Evolutionary conservation across 2,888 invertebrate genomes (phyloP), one percentile per base, ranked within the genome.

Genomic region (Agrochola circellaris): DNA sequence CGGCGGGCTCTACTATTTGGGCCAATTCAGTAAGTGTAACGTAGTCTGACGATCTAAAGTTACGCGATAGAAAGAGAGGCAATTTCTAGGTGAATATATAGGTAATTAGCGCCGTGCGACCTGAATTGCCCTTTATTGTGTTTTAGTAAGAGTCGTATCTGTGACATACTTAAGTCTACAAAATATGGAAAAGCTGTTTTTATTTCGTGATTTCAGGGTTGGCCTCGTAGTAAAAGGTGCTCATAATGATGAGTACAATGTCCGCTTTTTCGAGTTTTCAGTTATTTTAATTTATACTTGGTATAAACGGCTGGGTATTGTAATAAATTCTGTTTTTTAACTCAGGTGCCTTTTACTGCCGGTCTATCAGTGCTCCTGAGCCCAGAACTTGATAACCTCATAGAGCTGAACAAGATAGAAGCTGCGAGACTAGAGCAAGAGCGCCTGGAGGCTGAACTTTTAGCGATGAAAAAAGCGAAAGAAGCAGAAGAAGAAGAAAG

Each of bases 381-480:
- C 73, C 95, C 96, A 0, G 96, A 96, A 75, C 87, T 96, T 7
- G 96, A 96, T 79, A 93, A 89, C 15, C 90, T 96, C n/a, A 96
- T 96, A 60, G 95, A 96, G 23, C 80, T 92, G 30, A 94, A 94
- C 62, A 51, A 95, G n/a, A 90, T 91, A 58, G 96, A 83, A 51
- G 76, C 69, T 2, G 62, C 60, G 5, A 76, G 95, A 82, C 91
- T 91, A 48, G 95, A 95, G 70, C 80, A 89, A 9, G 87, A 90
- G 11, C 89, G 92, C 0, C 26, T 90, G 2, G 94, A 94, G 70
- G 92, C 87, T 0, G 92, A 91, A 60, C 17, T 23, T 5, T 15
- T 64, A 54, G 83, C 68, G 13, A 26, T 34, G 30, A 7, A 54
- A 23, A 23, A 5, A 58, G 82, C 56, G 0, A 17, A 8, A 54